Conservation (phyloP, 2,113 vertebrate species). For the Pollimyrus isidori region DNA sequence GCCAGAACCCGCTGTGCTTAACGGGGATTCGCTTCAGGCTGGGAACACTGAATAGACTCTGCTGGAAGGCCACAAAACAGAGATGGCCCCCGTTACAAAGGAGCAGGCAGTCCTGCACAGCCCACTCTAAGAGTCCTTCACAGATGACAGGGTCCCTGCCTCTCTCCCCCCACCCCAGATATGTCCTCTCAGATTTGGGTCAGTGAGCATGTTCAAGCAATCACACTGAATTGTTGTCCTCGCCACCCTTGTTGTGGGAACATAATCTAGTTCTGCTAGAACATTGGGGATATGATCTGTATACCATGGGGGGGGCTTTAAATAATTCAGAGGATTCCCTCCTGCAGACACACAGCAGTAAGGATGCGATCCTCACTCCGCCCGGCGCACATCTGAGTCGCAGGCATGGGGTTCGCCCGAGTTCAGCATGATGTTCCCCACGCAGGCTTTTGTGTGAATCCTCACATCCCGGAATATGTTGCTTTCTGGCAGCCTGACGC, state of each 20-base stretch:
- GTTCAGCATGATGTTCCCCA: background rate
- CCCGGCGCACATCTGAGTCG: background rate
- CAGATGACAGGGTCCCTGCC: background rate
- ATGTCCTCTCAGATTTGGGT: background rate
- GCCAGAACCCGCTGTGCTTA: background rate
- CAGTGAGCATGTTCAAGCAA: background rate
- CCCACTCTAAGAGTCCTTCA: background rate
- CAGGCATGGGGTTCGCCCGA: background rate
- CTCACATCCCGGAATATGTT: background rate
- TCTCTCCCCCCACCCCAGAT: background rate
- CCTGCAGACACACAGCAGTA: background rate
- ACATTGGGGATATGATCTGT: background rate
- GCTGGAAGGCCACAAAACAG: background rate
- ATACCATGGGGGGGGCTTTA: background rate
- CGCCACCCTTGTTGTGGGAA: background rate
- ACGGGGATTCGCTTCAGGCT: background rate
- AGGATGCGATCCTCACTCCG: background rate
- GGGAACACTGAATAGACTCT: background rate
- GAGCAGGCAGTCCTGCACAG: background rate
- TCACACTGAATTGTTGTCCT: background rate
- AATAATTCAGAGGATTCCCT: background rate
- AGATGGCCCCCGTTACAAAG: background rate
- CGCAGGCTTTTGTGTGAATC: background rate
- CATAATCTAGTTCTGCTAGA: background rate
- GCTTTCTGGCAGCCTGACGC: background rate